phyloP scores from a whole-genome alignment of 2,888 invertebrate genomes.

The Brenthis hecate region DNA sequence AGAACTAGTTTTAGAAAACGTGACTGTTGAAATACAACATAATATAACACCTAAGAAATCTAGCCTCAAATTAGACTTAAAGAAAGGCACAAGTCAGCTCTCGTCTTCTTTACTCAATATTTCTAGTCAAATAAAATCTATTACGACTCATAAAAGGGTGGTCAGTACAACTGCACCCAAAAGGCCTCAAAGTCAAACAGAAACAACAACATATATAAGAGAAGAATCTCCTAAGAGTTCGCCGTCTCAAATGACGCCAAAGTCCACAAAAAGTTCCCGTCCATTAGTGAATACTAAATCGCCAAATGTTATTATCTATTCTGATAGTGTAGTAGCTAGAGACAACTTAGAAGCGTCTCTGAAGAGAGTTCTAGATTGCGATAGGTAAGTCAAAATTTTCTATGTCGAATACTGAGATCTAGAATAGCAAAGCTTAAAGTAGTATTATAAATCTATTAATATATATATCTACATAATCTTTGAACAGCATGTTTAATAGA shows the following conservation, averaged over 20 bases:
- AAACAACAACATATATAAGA: slow-evolving; percentile 57
- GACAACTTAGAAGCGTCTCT: slow-evolving; percentile 89
- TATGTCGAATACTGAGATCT: too few species aligned
- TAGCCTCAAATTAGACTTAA: slow-evolving; percentile 72
- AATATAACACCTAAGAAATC: slow-evolving; percentile 78
- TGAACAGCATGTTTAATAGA: too few species aligned
- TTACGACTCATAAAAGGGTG: slow-evolving; percentile 75
- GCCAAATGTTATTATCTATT: slow-evolving; percentile 91
- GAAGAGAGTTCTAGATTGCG: slow-evolving; percentile 85
- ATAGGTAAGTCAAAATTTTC: slow-evolving; percentile 80
- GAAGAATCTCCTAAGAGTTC: slow-evolving; percentile 56
- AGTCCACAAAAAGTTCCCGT: slow-evolving; percentile 75
- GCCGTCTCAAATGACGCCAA: slow-evolving; percentile 60
- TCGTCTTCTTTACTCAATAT: slow-evolving; percentile 74
- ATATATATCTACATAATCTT: too few species aligned
- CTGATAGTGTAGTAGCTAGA: slow-evolving; percentile 88
- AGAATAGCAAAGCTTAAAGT: too few species aligned
- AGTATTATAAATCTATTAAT: too few species aligned
- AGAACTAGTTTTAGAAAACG: slow-evolving; percentile 70
- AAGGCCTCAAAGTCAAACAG: slow-evolving; percentile 57
- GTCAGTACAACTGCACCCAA: slow-evolving; percentile 75
- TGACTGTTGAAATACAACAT: slow-evolving; percentile 77
- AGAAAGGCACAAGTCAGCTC: slow-evolving; percentile 72
- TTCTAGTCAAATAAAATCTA: slow-evolving; percentile 78
- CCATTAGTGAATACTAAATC: slow-evolving; percentile 85